A percentile compares a stretch with the other conserved stretches of the same genome.
phyloP scores from a whole-genome alignment of 2,113 vertebrate genomes.

The Acrocephalus kingi region DNA sequence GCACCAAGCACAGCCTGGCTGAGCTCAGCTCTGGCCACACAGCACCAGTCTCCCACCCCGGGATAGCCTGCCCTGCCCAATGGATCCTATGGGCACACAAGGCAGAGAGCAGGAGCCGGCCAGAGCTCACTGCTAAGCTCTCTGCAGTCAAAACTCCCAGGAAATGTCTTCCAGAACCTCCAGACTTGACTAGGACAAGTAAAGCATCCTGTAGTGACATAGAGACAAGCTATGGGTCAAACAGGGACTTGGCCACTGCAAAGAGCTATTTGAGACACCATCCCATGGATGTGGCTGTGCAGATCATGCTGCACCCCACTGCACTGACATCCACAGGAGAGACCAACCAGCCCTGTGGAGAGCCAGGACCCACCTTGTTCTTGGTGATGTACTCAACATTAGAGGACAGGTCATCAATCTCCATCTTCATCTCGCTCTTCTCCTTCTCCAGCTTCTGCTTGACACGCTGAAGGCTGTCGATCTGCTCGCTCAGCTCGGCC shows the following conservation, averaged over 20 bases:
- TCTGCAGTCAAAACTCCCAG: neutral
- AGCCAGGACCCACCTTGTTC: constrained; percentile 77
- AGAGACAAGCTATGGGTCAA: neutral
- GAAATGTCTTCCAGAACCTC: neutral
- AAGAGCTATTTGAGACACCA: neutral
- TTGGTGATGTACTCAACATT: constrained; percentile 87
- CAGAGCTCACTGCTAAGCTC: neutral
- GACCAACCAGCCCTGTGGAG: accelerated
- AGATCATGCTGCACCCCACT: neutral
- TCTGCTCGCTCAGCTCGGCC: constrained; percentile 88
- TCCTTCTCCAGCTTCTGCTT: constrained; percentile 96
- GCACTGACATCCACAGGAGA: neutral
- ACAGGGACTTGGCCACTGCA: neutral
- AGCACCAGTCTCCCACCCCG: accelerated
- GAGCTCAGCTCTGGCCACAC: neutral
- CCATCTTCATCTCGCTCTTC: constrained; percentile 89
- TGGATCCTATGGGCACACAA: accelerated
- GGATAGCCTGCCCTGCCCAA: neutral
- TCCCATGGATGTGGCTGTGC: accelerated
- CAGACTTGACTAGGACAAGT: neutral
- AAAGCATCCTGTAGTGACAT: neutral
- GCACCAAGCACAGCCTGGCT: neutral
- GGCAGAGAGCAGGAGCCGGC: neutral
- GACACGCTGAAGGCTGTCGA: constrained; percentile 87
- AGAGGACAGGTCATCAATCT: constrained; percentile 85